Conservation (phyloP, 2,113 vertebrate genomes). For the Copsychus sechellarum region DNA sequence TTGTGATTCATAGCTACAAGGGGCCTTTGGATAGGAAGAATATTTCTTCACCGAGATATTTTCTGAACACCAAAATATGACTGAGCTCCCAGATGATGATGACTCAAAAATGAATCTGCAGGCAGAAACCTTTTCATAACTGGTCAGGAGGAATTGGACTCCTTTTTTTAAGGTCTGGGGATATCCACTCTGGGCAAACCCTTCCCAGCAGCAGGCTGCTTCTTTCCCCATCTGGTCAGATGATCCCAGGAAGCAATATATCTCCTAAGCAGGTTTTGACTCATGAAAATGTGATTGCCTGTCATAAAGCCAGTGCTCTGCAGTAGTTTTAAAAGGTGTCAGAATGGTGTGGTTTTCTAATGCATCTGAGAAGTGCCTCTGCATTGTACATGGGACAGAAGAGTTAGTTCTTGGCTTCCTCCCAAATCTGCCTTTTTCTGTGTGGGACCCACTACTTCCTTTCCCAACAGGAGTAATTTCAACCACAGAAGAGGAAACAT, state of each 20-base stretch:
- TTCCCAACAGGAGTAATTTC: neutral
- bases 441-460: neutral
- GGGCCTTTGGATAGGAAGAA: conserved; percentile 80
- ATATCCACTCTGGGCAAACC: conserved; percentile 74
- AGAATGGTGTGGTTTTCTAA: neutral
- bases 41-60: conserved; percentile 74
- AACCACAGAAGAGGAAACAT: neutral
- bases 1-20: conserved; percentile 72
- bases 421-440: neutral
- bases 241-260: conserved; percentile 70
- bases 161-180: conserved; percentile 82
- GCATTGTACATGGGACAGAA: rapidly evolving
- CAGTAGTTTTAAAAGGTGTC: neutral
- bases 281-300: neutral
- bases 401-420: neutral
- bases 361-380: neutral
- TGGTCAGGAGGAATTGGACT: conserved; percentile 74
- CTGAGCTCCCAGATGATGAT: conserved; percentile 61
- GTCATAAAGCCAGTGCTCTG: neutral
- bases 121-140: conserved; percentile 75
- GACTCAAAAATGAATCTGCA: conserved; percentile 80
- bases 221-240: conserved; percentile 75
- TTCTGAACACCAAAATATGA: conserved; percentile 72
- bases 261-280: neutral
- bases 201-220: conserved; percentile 62